Percentiles rank a stretch among this genome's conserved stretches.
Conservation (phyloP, 2,113 vertebrate genomes). For the Elaphurus davidianus region DNA sequence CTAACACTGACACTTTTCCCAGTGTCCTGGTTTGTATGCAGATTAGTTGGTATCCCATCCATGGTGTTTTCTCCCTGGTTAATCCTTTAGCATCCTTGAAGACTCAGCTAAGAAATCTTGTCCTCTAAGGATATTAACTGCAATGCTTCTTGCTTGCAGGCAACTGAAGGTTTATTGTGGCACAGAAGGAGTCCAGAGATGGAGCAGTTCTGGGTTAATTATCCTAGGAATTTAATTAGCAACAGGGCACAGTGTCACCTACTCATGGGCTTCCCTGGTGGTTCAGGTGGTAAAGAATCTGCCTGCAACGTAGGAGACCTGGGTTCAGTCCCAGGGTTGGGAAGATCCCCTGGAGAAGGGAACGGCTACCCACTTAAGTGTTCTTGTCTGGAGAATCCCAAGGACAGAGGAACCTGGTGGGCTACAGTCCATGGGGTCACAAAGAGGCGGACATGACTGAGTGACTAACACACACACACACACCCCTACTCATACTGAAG, state of each 20-base stretch:
- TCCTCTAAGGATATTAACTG: background rate
- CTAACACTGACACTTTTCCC: background rate
- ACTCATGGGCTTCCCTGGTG: background rate
- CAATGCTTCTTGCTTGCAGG: background rate
- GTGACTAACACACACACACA: background rate
- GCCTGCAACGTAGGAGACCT: background rate
- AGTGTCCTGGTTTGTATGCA: background rate
- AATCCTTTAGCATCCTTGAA: background rate
- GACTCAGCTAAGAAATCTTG: background rate
- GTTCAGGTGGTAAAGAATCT: background rate
- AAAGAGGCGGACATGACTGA: background rate
- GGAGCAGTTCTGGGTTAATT: background rate
- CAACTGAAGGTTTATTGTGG: background rate
- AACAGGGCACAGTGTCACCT: no score
- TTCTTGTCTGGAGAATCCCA: background rate
- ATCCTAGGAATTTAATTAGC: background rate
- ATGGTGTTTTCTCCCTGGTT: background rate
- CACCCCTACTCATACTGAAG: background rate
- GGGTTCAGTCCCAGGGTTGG: background rate
- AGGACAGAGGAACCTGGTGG: background rate
- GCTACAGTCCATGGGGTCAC: background rate
- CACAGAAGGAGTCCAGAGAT: background rate
- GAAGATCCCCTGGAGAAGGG: background rate
- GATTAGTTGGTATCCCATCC: background rate
- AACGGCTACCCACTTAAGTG: background rate